Base-by-base conservation (phyloP, 2,888 invertebrate genomes). In the Cerastis leucographa region DNA sequence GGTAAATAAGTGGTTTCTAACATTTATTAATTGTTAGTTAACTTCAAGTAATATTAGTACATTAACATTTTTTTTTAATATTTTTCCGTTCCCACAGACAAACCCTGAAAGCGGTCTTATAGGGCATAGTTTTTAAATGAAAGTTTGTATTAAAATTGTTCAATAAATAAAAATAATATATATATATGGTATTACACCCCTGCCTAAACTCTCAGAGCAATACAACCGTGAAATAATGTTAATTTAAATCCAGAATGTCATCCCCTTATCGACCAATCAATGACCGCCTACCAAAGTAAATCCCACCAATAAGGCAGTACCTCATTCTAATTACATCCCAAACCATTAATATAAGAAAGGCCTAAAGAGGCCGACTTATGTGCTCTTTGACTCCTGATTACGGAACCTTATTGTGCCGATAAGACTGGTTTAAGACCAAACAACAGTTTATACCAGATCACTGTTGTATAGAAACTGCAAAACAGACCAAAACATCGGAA, bases 381-480 rank as follows among this genome's bases (percentile, higher is more conserved):
- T 74, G 83, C 78, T 80, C 76, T 78, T 85, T 77, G 80, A 79
- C 80, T 74, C 78, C 70, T 72, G 87, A 87, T 86, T 85, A 59
- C 78, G 76, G 78, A 64, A 85, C 80, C 85, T 86, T 87, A 87
- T 86, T 83, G 85, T 87, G 25, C 49, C 72, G 87, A 87, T 87
- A 87, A 87, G 83, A 69, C 77, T 80, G 40, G 66, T 87, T 83
- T 87, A 87, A 80, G 80, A 74, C 81, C 71, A 66, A 59, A 66
- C 71, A 74, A 67, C 81, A 74, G 72, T 87, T 86, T 87, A 87
- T 79, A 76, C 77, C 54, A 69, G 69, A 73, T 68, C 74, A 56
- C 8, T 19, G 54, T 19, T 62, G 67, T 87, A 87, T 77, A 86
- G 25, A 59, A 74, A 8, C 22, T 0, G 29, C 46, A 11, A 70